Evolutionary conservation across 2,888 invertebrate species (phyloP), one percentile per base, ranked within the genome.

Genomic region (Opisthograptis luteolata): DNA sequence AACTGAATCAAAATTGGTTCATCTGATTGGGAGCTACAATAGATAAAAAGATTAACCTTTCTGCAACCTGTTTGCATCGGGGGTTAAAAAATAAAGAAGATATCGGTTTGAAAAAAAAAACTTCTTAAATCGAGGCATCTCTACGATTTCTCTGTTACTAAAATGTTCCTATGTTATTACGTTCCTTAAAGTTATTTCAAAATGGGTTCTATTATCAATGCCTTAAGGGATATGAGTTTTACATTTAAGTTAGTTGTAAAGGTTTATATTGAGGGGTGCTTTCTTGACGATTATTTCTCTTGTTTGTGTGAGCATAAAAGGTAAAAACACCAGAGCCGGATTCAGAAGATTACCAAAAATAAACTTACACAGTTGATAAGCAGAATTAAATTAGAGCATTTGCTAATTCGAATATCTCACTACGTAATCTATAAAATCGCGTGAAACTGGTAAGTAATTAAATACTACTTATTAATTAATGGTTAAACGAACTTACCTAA

Each of bases 211-310:
- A 79, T 69, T 12, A 12, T 15, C 8, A 27, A 40, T 0, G 0
- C 0, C 0, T 51, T 80, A 84, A 67, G 68, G 76, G 67, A 57
- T 45, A 68, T 47, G 51, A 37, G 54, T 53, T 66, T 61, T 55
- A 41, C 47, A 49, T 62, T 66, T 76, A 70, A 67, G 60, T 62
- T 61, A 66, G 75, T 63, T 62, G 80, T 80, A 80, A 79, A 78
- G 61, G 68, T 77, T 74, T 79, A 71, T 79, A 81, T 76, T 70
- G 76, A 72, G 82, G 84, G 87, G 86, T 73, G 81, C 82, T 87
- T 88, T 86, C 87, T 87, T 89, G 59, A 74, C 81, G 80, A 76
- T 77, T 79, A 76, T 76, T 79, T 74, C 74, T 82, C 79, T 87
- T 84, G 82, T 84, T 81, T 76, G 74, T 73, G 72, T 73, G 72